Evolutionary conservation across 2,888 invertebrate species (phyloP), one percentile per base, ranked within the genome.

Genomic region (Graphium colonna): DNA sequence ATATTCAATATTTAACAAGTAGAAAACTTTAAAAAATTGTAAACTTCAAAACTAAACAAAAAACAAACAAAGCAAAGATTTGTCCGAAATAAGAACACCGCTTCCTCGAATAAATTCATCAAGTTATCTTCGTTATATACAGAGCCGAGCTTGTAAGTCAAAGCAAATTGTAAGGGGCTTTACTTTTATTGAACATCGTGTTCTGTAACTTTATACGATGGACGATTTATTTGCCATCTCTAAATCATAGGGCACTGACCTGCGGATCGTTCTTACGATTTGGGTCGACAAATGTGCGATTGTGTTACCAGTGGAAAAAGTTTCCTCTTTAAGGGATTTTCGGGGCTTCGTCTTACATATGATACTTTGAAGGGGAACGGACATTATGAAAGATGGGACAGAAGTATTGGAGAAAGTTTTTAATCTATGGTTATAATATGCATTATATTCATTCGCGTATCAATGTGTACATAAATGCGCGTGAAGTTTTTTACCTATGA

Each of bases 241-340:
- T 42, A 42, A 50, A 55, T 51, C 46, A 55, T 36, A 46, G 54
- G 54, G 41, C 54, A 55, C 17, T 38, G 41, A 5, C 54, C 54
- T 46, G 9, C 40, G 16, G 13, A 1, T 18, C 15, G 38, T 13
- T 38, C 26, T 17, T 31, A 17, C 44, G 38, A 39, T 44, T 44
- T 21, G 18, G 40, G 45, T 50, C 40, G 46, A 7, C 26, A 21
- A 39, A 4, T 39, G 18, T 12, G n/a, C 13, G 41, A 51, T 38
- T 55, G 26, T 21, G 16, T 40, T 36, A 44, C 44, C 31, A 41
- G 26, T 46, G 36, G 50, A 50, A 17, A 50, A 50, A 55, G 41
- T 55, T 50, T 50, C 1, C 36, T 46, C 12, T 44, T 46, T 41
- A 55, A 38, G 26, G 21, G 40, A 42, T 46, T 33, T 50, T 28